A percentile compares a stretch with the other conserved stretches of the same genome.
phyloP scores from a whole-genome alignment of 2,888 invertebrate species.

The Drosophila parthenogenetica region DNA sequence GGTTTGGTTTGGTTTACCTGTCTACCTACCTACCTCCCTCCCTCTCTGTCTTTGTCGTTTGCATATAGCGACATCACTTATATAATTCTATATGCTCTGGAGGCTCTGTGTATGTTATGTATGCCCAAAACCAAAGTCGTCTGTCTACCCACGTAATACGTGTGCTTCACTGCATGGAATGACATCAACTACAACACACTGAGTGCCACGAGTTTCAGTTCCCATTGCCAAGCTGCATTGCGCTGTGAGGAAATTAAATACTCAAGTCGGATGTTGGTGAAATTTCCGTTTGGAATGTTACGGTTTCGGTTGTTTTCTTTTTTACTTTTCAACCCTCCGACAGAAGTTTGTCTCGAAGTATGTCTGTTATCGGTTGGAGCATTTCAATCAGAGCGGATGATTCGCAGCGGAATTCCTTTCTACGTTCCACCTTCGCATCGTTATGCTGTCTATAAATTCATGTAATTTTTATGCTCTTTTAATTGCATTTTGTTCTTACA shows the following conservation, averaged over 20 bases:
- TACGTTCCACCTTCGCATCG: too few species aligned
- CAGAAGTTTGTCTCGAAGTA: background rate
- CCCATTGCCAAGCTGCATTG: constrained; percentile 59
- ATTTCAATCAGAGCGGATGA: constrained; percentile 38
- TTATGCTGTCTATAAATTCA: constrained; percentile 20
- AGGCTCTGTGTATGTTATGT: background rate
- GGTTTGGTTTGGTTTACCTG: constrained; percentile 23
- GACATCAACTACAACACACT: constrained; percentile 39
- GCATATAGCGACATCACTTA: constrained; percentile 51
- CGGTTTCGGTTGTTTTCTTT: constrained; percentile 18
- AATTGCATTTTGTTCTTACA: constrained; percentile 48
- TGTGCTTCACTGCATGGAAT: constrained; percentile 20
- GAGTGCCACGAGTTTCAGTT: background rate
- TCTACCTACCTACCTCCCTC: background rate
- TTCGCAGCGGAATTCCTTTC: constrained; percentile 31
- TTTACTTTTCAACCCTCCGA: constrained; percentile 10
- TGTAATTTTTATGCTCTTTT: constrained; percentile 35
- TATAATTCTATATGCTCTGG: constrained; percentile 7
- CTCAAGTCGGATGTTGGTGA: constrained; percentile 75
- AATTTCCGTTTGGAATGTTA: constrained; percentile 68
- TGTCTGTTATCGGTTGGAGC: constrained; percentile 6
- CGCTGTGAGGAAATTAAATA: constrained; percentile 76
- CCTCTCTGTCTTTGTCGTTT: constrained; percentile 4
- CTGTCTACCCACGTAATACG: constrained; percentile 55
- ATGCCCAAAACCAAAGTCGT: constrained; percentile 38